These are phyloP conservation scores for Protobothrops flavoviridis DNA, from an alignment of 2,113 vertebrate genomes.

Conservation along the genomic window DNA sequence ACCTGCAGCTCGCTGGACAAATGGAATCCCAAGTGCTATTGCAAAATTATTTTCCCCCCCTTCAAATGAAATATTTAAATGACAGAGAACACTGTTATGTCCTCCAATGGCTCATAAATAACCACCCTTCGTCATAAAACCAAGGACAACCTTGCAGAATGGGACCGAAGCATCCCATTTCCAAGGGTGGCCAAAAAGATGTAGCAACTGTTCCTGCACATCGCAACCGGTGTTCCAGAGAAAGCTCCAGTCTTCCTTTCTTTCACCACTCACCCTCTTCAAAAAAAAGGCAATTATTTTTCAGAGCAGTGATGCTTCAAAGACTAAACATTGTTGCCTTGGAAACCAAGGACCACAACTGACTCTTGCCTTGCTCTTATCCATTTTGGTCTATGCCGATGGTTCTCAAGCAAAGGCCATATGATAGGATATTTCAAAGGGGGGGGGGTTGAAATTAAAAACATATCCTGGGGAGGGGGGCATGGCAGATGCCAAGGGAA, in stretches of 20 bases:
- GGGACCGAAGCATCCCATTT: background rate
- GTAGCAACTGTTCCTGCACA: background rate
- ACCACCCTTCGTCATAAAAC: background rate
- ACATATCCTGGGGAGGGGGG: background rate
- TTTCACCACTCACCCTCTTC: background rate
- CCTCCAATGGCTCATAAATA: background rate
- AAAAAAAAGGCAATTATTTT: background rate
- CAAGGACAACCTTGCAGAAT: background rate
- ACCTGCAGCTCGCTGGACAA: background rate
- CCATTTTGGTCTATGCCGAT: background rate
- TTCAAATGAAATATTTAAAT: background rate
- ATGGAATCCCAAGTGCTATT: background rate
- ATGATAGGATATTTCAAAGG: background rate
- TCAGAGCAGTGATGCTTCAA: background rate
- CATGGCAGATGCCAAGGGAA: background rate
- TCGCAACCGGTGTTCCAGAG: background rate
- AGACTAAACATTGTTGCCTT: background rate
- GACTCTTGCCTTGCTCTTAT: background rate
- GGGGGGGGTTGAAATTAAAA: background rate
- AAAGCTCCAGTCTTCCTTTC: background rate
- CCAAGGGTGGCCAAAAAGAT: background rate
- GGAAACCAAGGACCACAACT: background rate
- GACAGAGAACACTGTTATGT: background rate
- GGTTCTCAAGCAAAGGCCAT: background rate
- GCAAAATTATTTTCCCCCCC: background rate